These are phyloP conservation scores for Spodoptera exigua DNA, from an alignment of 2,888 invertebrate species.

Conservation along the genomic window DNA sequence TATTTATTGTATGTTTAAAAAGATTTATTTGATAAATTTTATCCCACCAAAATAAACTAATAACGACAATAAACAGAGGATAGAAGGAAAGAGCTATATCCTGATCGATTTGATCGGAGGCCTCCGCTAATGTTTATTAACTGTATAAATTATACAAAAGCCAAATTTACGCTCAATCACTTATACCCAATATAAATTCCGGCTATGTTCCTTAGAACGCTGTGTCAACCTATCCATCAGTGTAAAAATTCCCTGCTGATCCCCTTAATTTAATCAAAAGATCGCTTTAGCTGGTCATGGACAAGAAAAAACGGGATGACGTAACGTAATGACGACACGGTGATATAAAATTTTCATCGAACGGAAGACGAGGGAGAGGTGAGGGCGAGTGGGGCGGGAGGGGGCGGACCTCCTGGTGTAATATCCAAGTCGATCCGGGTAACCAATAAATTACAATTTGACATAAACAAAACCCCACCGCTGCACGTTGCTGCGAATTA, in stretches of 20 bases:
- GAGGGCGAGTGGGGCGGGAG: conserved; percentile 39
- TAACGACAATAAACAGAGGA: conserved; percentile 29
- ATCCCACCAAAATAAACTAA: conserved; percentile 27
- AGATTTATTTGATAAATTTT: too few relatives aligned
- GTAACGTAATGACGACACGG: conserved; percentile 82
- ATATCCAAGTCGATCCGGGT: conserved; percentile 85
- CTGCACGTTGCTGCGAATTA: conserved; percentile 82
- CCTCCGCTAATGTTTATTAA: conserved; percentile 79
- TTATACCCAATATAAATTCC: conserved; percentile 87
- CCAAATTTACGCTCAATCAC: conserved; percentile 84
- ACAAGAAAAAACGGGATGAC: conserved; percentile 86
- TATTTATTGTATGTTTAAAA: too few relatives aligned
- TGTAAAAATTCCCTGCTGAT: conserved; percentile 87
- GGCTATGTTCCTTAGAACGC: conserved; percentile 83
- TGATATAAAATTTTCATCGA: conserved; percentile 87
- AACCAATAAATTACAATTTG: conserved; percentile 88
- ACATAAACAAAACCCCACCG: conserved; percentile 86
- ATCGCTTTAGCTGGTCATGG: conserved; percentile 85
- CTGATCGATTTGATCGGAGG: conserved; percentile 67
- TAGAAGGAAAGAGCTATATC: conserved; percentile 47
- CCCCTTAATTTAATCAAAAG: conserved; percentile 89
- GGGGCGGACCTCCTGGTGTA: conserved; percentile 74
- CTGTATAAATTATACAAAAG: conserved; percentile 80
- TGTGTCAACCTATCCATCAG: conserved; percentile 88
- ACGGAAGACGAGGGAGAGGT: conserved; percentile 64